Percentiles rank a stretch among this genome's conserved stretches.
Conservation (phyloP, 2,888 invertebrate genomes). For the Scaptomyza tumidula region DNA sequence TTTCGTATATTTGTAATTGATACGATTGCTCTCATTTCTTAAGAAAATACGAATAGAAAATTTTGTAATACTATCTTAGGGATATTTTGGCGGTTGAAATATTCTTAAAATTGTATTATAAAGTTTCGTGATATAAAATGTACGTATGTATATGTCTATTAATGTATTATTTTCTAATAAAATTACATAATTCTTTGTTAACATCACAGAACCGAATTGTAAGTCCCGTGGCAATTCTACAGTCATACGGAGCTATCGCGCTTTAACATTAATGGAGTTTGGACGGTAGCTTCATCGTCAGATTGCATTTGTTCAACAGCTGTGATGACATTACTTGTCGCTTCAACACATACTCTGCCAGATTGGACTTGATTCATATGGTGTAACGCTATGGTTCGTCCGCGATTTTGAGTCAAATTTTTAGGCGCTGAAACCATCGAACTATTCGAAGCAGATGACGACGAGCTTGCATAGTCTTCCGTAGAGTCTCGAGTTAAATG, state of each 20-base stretch:
- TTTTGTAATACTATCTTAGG: slow-evolving; percentile 25
- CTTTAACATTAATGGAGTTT: slow-evolving; percentile 88
- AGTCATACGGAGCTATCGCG: slow-evolving; percentile 88
- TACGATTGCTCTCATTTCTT: slow-evolving; percentile 27
- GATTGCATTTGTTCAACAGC: slow-evolving; percentile 78
- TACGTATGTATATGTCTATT: slow-evolving; percentile 42
- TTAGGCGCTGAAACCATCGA: slow-evolving; percentile 72
- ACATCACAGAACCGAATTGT: slow-evolving; percentile 84
- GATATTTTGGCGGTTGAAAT: slow-evolving; percentile 45
- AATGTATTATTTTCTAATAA: slow-evolving; percentile 43
- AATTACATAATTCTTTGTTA: slow-evolving; percentile 41
- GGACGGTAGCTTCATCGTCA: slow-evolving; percentile 87
- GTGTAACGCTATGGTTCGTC: slow-evolving; percentile 82
- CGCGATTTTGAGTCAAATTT: slow-evolving; percentile 54
- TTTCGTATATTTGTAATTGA: slow-evolving; percentile 26
- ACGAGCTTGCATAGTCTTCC: slow-evolving; percentile 63
- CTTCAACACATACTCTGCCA: slow-evolving; percentile 80
- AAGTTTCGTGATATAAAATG: slow-evolving; percentile 55
- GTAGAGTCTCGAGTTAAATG: slow-evolving; percentile 52
- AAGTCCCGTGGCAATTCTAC: slow-evolving; percentile 84
- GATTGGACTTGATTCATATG: slow-evolving; percentile 84
- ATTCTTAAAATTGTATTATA: slow-evolving; percentile 38
- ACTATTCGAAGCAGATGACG: slow-evolving; percentile 66
- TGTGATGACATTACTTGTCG: slow-evolving; percentile 64
- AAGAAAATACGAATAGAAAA: slow-evolving; percentile 26